These are phyloP conservation scores for Thomomys bottae DNA, from an alignment of 2,113 vertebrate species.

Conservation along the genomic window DNA sequence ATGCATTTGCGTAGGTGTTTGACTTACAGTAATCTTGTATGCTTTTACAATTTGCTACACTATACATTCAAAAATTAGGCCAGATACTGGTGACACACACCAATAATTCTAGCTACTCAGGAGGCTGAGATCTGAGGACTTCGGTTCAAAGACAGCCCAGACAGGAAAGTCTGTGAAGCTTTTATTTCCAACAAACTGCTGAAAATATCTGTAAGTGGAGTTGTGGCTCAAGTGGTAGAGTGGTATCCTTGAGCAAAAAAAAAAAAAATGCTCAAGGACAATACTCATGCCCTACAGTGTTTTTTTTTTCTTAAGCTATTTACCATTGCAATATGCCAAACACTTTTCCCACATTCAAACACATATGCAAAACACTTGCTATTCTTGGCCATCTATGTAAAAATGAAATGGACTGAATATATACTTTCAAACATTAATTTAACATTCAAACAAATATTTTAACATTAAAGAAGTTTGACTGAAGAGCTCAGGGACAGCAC, in stretches of 20 bases:
- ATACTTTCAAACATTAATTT: background rate
- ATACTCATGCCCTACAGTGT: too few relatives aligned
- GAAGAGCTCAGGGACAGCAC: too few relatives aligned
- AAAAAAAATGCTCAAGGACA: too few relatives aligned
- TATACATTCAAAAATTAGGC: background rate
- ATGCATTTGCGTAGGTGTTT: conserved; percentile 25
- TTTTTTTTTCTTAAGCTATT: background rate
- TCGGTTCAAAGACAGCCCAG: too few relatives aligned
- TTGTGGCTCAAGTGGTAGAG: too few relatives aligned
- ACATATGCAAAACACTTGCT: conserved; percentile 43
- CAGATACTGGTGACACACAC: background rate
- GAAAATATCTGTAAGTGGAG: too few relatives aligned
- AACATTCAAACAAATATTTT: too few relatives aligned
- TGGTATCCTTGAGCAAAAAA: too few relatives aligned
- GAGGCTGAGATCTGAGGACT: too few relatives aligned
- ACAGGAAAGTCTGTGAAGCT: too few relatives aligned
- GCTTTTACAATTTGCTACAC: background rate
- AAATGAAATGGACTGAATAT: conserved; percentile 29
- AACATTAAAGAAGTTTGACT: background rate
- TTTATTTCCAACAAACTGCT: too few relatives aligned
- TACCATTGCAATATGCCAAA: background rate
- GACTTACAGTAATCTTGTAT: conserved; percentile 12
- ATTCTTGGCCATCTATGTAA: conserved; percentile 37
- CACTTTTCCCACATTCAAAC: conserved; percentile 56
- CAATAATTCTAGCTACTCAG: too few relatives aligned